A percentile compares a stretch with the other conserved stretches of the same genome.
Conservation (phyloP, 2,797 vertebrate genomes). For the Gouania willdenowi region DNA sequence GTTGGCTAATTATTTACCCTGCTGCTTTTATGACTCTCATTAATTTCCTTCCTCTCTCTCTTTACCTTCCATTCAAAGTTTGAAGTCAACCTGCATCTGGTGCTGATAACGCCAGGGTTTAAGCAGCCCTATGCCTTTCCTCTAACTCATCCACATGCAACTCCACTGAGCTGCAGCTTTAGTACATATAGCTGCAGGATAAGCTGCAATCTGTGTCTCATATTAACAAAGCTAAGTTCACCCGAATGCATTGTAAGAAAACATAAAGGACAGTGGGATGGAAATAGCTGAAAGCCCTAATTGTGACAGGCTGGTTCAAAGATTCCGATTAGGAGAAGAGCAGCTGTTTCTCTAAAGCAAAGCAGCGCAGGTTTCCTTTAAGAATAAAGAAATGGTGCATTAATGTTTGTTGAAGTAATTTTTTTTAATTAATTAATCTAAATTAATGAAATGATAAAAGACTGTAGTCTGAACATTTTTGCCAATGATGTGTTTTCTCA, state of each 20-base stretch:
- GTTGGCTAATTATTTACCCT: conserved; percentile 80
- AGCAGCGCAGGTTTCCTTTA: too few relatives aligned
- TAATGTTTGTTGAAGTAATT: too few relatives aligned
- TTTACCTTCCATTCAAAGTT: conserved; percentile 76
- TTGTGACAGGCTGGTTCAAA: conserved; percentile 3
- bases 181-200: conserved; percentile 41
- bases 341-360: too few relatives aligned
- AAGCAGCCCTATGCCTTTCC: conserved; percentile 56
- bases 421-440: too few relatives aligned
- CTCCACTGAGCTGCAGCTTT: conserved; percentile 41
- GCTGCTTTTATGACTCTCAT: conserved; percentile 78
- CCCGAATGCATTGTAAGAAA: conserved; percentile 20
- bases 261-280: conserved; percentile 4
- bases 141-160: conserved; percentile 57
- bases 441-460: too few relatives aligned
- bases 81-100: conserved; percentile 78
- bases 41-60: conserved; percentile 74
- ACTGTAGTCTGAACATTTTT: too few relatives aligned
- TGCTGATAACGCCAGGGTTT: conserved; percentile 73
- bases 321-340: too few relatives aligned
- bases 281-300: conserved; percentile 23
- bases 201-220: conserved; percentile 39
- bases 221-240: conserved; percentile 41
- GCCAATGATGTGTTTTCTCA: too few relatives aligned
- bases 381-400: too few relatives aligned